These are phyloP conservation scores for Sitta carolinensis DNA, from an alignment of 2,797 vertebrate species.

Conservation along the genomic window DNA sequence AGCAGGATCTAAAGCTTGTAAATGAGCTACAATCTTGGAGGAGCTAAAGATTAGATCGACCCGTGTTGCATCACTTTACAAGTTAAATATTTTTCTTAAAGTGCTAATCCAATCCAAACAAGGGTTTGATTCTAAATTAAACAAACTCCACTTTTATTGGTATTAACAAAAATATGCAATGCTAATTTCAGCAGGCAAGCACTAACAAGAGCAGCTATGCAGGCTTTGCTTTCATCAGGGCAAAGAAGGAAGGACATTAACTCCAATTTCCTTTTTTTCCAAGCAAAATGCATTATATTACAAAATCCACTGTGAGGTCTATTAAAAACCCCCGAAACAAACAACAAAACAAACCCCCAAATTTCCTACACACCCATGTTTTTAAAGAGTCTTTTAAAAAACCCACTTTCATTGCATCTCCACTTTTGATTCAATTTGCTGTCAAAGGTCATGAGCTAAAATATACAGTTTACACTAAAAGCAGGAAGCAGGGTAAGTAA, in stretches of 20 bases:
- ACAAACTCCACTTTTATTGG: constrained; percentile 60
- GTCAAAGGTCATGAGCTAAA: constrained; percentile 70
- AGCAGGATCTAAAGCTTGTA: neutral
- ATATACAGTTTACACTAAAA: constrained; percentile 69
- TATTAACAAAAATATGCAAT: constrained; percentile 55
- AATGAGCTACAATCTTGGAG: neutral
- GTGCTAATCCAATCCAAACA: constrained; percentile 67
- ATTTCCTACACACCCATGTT: constrained; percentile 14
- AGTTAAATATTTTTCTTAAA: constrained; percentile 59
- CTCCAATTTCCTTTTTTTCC: constrained; percentile 17
- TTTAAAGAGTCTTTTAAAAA: constrained; percentile 24
- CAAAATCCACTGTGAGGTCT: constrained; percentile 6
- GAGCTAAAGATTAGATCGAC: neutral
- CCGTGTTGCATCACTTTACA: constrained; percentile 34
- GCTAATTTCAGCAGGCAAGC: constrained; percentile 36
- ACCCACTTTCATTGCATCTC: constrained; percentile 20
- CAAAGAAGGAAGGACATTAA: constrained; percentile 11
- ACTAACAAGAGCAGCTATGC: neutral
- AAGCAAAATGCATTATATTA: constrained; percentile 29
- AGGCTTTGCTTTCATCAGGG: neutral
- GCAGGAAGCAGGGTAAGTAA: constrained; percentile 62
- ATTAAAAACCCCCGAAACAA: neutral
- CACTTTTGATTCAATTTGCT: constrained; percentile 60
- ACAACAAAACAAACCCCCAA: neutral
- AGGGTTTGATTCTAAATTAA: constrained; percentile 54